A percentile compares a stretch with the other conserved stretches of the same genome.
Conservation (phyloP, 2,888 invertebrate species). For the Ichneumon xanthorius region DNA sequence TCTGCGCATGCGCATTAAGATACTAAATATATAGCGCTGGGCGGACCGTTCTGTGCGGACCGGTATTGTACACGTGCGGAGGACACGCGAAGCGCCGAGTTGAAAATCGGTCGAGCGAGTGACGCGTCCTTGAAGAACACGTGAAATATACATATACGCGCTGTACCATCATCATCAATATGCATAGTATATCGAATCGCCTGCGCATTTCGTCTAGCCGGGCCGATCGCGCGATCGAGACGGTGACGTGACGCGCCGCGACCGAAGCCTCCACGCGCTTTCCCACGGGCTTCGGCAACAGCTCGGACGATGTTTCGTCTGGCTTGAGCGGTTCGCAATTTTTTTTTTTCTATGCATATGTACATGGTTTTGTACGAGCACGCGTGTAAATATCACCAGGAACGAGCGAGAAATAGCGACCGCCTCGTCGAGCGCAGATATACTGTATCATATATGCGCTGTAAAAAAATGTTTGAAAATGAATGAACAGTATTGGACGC, state of each 20-base stretch:
- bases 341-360: not conserved
- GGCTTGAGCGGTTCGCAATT: not conserved
- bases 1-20: not conserved
- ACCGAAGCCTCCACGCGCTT: slow-evolving; percentile 46
- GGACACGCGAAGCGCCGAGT: not conserved
- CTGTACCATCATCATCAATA: not conserved
- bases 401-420: slow-evolving; percentile 13
- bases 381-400: not conserved
- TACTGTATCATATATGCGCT: not conserved
- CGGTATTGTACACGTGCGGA: not conserved
- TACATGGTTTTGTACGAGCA: not conserved
- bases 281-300: slow-evolving; percentile 62
- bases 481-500: too few species aligned
- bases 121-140: slow-evolving; percentile 31
- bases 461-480: too few species aligned
- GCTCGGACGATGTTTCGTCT: slow-evolving; percentile 41
- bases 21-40: not conserved
- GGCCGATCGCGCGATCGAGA: slow-evolving; percentile 35
- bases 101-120: slow-evolving; percentile 11
- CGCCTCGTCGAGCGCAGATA: not conserved
- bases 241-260: slow-evolving; percentile 45
- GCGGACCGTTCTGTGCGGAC: not conserved
- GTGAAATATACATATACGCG: not conserved
- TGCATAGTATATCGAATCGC: not conserved
- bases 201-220: slow-evolving; percentile 43